These are phyloP conservation scores for Incurvaria masculella DNA, from an alignment of 2,888 invertebrate species.

Conservation along the genomic window DNA sequence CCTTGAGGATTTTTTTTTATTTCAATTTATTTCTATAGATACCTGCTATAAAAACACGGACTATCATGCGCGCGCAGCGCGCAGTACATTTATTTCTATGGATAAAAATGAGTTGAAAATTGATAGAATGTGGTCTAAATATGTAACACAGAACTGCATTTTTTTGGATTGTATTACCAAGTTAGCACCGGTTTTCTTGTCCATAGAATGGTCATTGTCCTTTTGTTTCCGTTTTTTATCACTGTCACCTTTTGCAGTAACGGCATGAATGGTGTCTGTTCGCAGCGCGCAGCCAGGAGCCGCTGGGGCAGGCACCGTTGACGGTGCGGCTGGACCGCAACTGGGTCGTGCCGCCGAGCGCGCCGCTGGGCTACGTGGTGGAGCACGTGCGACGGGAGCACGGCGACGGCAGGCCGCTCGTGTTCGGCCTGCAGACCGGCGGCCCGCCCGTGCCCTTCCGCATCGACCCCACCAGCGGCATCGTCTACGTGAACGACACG, in stretches of 20 bases:
- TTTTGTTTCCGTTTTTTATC: background rate
- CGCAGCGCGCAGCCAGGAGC: slow-evolving; percentile 46
- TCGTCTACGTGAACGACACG: slow-evolving; percentile 76
- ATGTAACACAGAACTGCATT: background rate
- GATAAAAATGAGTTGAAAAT: no score
- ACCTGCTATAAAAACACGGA: no score
- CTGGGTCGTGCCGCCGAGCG: slow-evolving; percentile 71
- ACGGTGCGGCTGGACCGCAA: slow-evolving; percentile 67
- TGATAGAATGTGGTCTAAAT: background rate
- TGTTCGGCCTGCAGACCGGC: slow-evolving; percentile 65
- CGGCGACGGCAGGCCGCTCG: slow-evolving; percentile 60
- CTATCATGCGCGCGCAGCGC: no score
- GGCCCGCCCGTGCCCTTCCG: slow-evolving; percentile 65
- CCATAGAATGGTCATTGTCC: background rate
- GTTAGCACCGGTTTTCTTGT: background rate
- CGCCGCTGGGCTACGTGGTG: slow-evolving; percentile 69
- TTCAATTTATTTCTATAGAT: no score
- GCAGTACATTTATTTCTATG: no score
- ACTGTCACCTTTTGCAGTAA: background rate
- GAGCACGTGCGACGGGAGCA: slow-evolving; percentile 67
- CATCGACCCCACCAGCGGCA: slow-evolving; percentile 72
- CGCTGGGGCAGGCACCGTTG: slow-evolving; percentile 60
- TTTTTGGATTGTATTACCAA: background rate
- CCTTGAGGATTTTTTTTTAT: no score
- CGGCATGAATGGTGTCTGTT: slow-evolving; percentile 15